Percentiles rank a stretch among this genome's conserved stretches.
These are phyloP conservation scores for Diploscapter pachys DNA, from an alignment of 1,140 invertebrate genomes.

Conservation along the genomic window DNA sequence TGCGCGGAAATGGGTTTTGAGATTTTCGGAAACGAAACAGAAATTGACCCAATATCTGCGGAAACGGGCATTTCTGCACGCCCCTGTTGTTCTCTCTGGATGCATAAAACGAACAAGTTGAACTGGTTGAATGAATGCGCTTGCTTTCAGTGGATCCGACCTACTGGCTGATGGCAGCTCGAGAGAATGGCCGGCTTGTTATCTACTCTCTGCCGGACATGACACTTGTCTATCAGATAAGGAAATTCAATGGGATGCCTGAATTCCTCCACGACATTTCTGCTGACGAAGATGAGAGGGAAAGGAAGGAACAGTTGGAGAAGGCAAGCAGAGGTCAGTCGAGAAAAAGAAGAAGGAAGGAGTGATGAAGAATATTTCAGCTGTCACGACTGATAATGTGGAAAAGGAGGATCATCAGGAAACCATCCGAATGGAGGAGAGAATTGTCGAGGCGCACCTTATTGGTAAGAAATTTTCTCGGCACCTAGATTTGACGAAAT, in stretches of 20 bases:
- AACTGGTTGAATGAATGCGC: too few relatives aligned
- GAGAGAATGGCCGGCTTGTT: slow-evolving; percentile 50
- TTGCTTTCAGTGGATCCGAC: slow-evolving; percentile 32
- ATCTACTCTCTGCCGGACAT: slow-evolving; percentile 47
- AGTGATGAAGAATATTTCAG: too few relatives aligned
- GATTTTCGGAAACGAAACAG: too few relatives aligned
- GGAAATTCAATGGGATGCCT: slow-evolving; percentile 13
- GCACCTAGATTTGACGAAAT: too few relatives aligned
- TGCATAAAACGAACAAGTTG: too few relatives aligned
- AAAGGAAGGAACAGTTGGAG: slow-evolving; percentile 19
- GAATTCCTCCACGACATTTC: slow-evolving; percentile 17
- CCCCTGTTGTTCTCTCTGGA: too few relatives aligned
- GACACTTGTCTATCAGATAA: slow-evolving; percentile 47
- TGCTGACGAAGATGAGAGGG: slow-evolving; percentile 42
- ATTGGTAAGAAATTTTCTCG: slow-evolving; percentile 1
- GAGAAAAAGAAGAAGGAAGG: slow-evolving; percentile 25
- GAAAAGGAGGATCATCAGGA: slow-evolving; percentile 12
- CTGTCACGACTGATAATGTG: slow-evolving; percentile 2
- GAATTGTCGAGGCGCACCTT: slow-evolving; percentile 41
- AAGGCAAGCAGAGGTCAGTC: slow-evolving; percentile 17
- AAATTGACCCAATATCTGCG: too few relatives aligned
- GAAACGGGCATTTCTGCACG: too few relatives aligned
- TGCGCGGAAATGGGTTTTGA: too few relatives aligned
- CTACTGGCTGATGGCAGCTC: slow-evolving; percentile 46
- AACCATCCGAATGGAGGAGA: slow-evolving; percentile 28